These are phyloP conservation scores for Drosophila infuscata DNA, from an alignment of 2,888 invertebrate genomes.

Conservation along the genomic window DNA sequence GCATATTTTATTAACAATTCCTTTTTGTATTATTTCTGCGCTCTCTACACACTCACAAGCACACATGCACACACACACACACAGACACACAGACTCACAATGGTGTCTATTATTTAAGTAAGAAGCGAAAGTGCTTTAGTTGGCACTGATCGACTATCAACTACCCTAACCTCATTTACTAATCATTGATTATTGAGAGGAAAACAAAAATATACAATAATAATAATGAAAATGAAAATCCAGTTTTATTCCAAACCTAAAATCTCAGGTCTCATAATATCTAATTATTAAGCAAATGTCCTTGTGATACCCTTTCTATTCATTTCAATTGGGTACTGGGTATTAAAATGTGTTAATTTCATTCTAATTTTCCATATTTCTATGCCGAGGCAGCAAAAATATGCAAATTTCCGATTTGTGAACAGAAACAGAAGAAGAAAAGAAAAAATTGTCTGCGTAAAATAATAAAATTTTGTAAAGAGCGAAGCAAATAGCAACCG, in stretches of 20 bases:
- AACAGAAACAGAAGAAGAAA: background rate
- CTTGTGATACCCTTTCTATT: background rate
- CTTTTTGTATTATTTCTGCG: slow-evolving; percentile 20
- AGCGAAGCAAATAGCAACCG: slow-evolving; percentile 4
- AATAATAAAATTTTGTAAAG: slow-evolving; percentile 10
- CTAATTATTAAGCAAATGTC: background rate
- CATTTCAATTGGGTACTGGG: slow-evolving; percentile 20
- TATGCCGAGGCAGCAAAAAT: slow-evolving; percentile 9
- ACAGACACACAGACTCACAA: slow-evolving; percentile 1
- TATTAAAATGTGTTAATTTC: slow-evolving; percentile 47
- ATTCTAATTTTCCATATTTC: slow-evolving; percentile 59
- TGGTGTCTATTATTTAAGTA: slow-evolving; percentile 11
- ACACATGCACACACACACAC: background rate
- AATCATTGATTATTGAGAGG: background rate
- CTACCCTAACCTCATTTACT: background rate
- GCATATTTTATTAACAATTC: slow-evolving; percentile 56
- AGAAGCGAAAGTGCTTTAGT: background rate
- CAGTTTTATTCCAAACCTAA: too few relatives aligned
- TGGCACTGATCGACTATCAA: background rate
- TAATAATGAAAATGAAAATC: background rate
- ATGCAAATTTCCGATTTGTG: slow-evolving; percentile 6
- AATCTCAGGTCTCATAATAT: too few relatives aligned
- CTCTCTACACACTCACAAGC: background rate
- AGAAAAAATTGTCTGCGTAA: background rate
- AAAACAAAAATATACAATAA: background rate